Base-by-base conservation (phyloP, 2,797 vertebrate species). In the Urocyon cinereoargenteus region DNA sequence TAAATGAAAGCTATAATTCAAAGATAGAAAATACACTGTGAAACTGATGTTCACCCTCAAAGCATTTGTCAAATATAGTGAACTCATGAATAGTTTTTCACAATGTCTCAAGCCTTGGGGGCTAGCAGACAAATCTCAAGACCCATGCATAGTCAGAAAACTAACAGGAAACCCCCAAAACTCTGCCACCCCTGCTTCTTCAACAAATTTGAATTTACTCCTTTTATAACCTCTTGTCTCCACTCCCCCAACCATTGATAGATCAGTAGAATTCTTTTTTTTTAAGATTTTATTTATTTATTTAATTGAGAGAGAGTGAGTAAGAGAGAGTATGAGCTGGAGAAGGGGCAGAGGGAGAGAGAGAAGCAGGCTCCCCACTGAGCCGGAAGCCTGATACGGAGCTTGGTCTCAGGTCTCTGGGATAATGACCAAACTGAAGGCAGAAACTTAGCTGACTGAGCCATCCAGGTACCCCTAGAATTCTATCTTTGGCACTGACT, bases 51-150 rank as follows among this genome's bases (percentile, higher is more conserved):
- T 94, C 53, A 84, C 87, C 94, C 94, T 77, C 90, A 90, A 94
- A n/a, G 28, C n/a, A 49, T 92, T 96, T 95, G 53, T 97, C 82
- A 92, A 95, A 90, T 87, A 92, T 81, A 79, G n/a, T 92, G 45
- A 86, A 92, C 36, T 94, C 8, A 34, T 59, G 77, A 86, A 62
- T 70, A 70, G 7, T 90, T 95, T 83, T 86, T 83, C 45, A 85
- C 19, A 61, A 5, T 64, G 19, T 59, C n/a, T 89, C 31, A 62
- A 55, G 14, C 28, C 53, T 81, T 28, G 3, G 9, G 18, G 12
- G 11, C 18, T n/a, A 9, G 8, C 15, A 88, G 9, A 81, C 14
- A 85, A 75, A 88, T 9, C 15, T 34, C 15, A 19, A 4, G 8
- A 53, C 6, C 14, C 6, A n/a, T 0, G 0, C 34, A 79, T 2